Evolutionary conservation across 2,113 vertebrate genomes (phyloP).

Genomic region (Rhabdomys dilectus): DNA sequence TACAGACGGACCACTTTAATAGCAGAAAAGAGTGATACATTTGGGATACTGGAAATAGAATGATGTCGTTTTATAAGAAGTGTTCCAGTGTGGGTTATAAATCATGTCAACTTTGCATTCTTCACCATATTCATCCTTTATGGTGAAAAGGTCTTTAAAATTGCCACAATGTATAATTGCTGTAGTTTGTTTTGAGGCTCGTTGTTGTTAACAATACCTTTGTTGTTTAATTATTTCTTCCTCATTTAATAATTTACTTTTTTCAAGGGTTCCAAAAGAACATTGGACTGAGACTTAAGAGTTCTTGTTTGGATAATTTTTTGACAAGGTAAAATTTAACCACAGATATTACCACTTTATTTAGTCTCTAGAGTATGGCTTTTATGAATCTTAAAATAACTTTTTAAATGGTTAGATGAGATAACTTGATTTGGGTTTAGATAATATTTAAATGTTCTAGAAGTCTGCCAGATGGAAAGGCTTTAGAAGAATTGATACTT

Average conservation of each 20-base stretch:
- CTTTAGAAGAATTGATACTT: background rate
- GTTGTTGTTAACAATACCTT: background rate
- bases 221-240: background rate
- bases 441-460: constrained; percentile 19
- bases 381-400: constrained; percentile 30
- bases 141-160: background rate
- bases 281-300: background rate
- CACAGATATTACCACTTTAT: constrained; percentile 4
- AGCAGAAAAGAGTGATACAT: background rate
- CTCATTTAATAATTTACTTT: constrained; percentile 32
- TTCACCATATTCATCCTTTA: background rate
- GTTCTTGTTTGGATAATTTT: background rate
- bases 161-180: background rate
- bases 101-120: background rate
- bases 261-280: constrained; percentile 16
- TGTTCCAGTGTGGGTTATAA: background rate
- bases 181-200: background rate
- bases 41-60: background rate
- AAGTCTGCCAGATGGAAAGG: background rate
- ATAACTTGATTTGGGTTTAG: background rate
- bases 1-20: background rate
- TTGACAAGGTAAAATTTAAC: constrained; percentile 1
- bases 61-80: background rate
- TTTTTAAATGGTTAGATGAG: constrained; percentile 8
- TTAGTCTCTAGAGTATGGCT: background rate